Conservation (phyloP, 2,888 invertebrate genomes). For the Trachelus stipa region DNA sequence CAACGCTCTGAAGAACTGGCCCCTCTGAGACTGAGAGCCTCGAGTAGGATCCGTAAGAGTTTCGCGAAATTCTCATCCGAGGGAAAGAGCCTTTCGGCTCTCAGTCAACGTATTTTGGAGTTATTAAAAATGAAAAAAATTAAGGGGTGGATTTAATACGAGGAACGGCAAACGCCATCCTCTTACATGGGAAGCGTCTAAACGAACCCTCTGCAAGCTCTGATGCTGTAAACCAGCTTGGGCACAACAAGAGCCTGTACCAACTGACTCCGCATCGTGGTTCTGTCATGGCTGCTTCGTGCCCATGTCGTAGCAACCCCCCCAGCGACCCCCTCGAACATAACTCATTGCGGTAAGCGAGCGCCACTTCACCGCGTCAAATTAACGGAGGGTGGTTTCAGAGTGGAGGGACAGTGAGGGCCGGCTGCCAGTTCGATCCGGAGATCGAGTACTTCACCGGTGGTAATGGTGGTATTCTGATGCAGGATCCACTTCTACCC, state of each 20-base stretch:
- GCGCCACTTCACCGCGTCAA: slow-evolving; percentile 53
- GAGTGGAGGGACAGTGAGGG: neutral
- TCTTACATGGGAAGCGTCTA: neutral
- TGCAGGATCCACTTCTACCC: neutral
- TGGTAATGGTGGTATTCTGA: neutral
- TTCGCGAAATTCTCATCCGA: neutral
- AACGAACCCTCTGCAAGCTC: neutral
- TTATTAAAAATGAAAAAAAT: neutral
- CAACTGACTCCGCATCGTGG: neutral
- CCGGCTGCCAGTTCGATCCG: slow-evolving; percentile 1
- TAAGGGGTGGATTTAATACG: neutral
- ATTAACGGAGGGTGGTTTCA: slow-evolving; percentile 43
- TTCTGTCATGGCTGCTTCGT: neutral
- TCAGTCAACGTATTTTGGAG: neutral
- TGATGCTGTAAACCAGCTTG: neutral
- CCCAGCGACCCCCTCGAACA: slow-evolving; percentile 41
- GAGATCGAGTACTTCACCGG: neutral
- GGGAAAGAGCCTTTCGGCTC: neutral
- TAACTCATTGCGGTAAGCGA: slow-evolving; percentile 58
- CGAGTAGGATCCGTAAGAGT: neutral
- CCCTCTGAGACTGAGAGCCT: neutral
- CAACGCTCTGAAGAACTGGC: neutral
- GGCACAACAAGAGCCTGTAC: neutral
- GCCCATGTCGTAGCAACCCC: slow-evolving; percentile 47
- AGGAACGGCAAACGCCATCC: neutral